Conservation (phyloP, 1,140 invertebrate species). For the Ips nitidus region DNA sequence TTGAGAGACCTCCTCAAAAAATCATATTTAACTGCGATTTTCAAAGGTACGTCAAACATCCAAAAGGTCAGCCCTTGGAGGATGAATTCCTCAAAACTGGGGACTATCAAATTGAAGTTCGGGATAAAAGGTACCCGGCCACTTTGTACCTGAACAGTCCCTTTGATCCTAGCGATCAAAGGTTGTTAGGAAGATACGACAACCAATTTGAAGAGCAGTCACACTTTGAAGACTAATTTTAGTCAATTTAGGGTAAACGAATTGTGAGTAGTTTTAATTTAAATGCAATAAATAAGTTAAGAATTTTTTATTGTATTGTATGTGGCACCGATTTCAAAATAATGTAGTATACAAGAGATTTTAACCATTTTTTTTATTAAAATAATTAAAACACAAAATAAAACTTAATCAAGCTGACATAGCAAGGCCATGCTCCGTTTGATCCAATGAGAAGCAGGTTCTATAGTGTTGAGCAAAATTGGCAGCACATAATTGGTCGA, state of each 20-base stretch:
- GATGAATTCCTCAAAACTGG: conserved; percentile 70
- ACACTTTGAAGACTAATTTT: conserved; percentile 51
- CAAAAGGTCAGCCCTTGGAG: conserved; percentile 60
- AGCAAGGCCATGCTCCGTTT: conserved; percentile 83
- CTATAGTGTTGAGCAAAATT: conserved; percentile 70
- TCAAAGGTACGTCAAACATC: conserved; percentile 58
- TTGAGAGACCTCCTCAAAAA: background rate
- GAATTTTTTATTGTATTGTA: conserved; percentile 7
- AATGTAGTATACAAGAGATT: too few species aligned
- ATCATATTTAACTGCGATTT: conserved; percentile 13
- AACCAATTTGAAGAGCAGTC: conserved; percentile 49
- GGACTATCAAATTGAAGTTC: conserved; percentile 76
- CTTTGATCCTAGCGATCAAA: conserved; percentile 73
- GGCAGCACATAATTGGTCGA: conserved; percentile 89
- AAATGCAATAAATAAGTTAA: too few species aligned
- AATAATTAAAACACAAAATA: background rate
- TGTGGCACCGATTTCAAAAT: background rate
- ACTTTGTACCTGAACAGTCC: conserved; percentile 70
- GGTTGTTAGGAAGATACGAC: conserved; percentile 54
- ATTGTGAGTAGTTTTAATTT: background rate
- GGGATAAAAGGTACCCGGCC: conserved; percentile 72
- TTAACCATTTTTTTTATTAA: too few species aligned
- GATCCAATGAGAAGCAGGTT: conserved; percentile 79
- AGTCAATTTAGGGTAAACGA: background rate
- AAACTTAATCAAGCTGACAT: conserved; percentile 62